Percentiles rank a stretch among this genome's conserved stretches.
phyloP scores from a whole-genome alignment of 92 coral and sea anemone species.

The Metridium senile region DNA sequence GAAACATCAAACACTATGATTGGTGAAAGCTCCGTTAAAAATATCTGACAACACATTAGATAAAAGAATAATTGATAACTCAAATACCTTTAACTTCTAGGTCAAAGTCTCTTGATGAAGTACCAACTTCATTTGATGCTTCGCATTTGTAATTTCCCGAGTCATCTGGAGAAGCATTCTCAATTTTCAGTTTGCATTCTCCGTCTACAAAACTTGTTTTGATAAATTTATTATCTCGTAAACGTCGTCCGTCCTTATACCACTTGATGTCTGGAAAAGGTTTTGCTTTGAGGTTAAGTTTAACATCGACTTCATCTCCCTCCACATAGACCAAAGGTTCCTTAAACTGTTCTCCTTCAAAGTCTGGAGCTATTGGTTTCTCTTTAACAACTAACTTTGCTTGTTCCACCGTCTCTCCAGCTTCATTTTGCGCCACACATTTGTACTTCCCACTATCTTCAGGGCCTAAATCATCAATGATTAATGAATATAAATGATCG shows the following conservation, averaged over 20 bases:
- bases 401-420: slow-evolving; percentile 66
- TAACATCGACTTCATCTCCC: slow-evolving; percentile 71
- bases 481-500: slow-evolving; percentile 35
- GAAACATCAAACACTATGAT: neutral
- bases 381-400: slow-evolving; percentile 82
- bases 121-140: slow-evolving; percentile 53
- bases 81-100: slow-evolving; percentile 56
- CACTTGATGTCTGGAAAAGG: slow-evolving; percentile 82
- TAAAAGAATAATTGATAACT: neutral
- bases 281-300: slow-evolving; percentile 68
- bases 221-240: slow-evolving; percentile 45
- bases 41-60: no score
- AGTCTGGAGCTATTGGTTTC: slow-evolving; percentile 62
- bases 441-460: slow-evolving; percentile 56
- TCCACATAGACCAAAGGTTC: slow-evolving; percentile 55
- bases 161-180: slow-evolving; percentile 60
- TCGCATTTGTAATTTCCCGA: slow-evolving; percentile 75
- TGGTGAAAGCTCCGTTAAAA: neutral
- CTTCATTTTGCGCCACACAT: slow-evolving; percentile 72
- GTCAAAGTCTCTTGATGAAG: slow-evolving; percentile 49
- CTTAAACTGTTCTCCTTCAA: slow-evolving; percentile 45
- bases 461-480: slow-evolving; percentile 57
- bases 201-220: slow-evolving; percentile 34
- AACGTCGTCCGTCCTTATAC: slow-evolving; percentile 61
- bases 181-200: slow-evolving; percentile 52